These are phyloP conservation scores for Exocentrus adspersus DNA, from an alignment of 2,888 invertebrate species.

Conservation along the genomic window DNA sequence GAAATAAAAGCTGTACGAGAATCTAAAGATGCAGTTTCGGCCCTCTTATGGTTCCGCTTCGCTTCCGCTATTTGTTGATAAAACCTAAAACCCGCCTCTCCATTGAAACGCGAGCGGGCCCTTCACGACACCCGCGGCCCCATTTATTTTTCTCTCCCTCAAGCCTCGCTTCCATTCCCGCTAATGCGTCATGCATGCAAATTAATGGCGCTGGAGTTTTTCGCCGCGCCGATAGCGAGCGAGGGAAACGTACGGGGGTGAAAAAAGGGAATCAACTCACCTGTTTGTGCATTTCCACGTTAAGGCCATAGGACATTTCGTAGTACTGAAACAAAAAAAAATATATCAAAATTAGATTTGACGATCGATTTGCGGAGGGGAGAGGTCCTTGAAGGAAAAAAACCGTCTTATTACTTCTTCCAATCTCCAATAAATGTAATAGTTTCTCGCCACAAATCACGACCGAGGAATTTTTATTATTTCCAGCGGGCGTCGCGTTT, in stretches of 20 bases:
- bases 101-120: slow-evolving; percentile 21
- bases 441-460: slow-evolving; percentile 17
- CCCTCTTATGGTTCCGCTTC: neutral
- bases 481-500: slow-evolving; percentile 29
- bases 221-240: no score
- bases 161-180: slow-evolving; percentile 19
- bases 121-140: slow-evolving; percentile 7
- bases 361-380: no score
- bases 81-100: no score
- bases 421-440: slow-evolving; percentile 16
- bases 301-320: slow-evolving; percentile 97
- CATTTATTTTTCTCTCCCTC: slow-evolving; percentile 26
- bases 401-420: slow-evolving; percentile 9
- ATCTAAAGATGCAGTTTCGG: no score
- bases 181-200: slow-evolving; percentile 28
- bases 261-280: slow-evolving; percentile 65
- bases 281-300: slow-evolving; percentile 98
- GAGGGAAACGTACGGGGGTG: no score
- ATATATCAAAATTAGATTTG: slow-evolving; percentile 14
- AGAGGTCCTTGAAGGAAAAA: no score
- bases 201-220: slow-evolving; percentile 31
- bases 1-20: no score
- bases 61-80: neutral
- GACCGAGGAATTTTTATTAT: slow-evolving; percentile 8
- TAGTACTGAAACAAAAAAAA: slow-evolving; percentile 88